Percentiles rank a stretch among this genome's conserved stretches.
These are phyloP conservation scores for Apostichopus leukothele DNA, from an alignment of 53 echinoderm and acorn worm genomes.

Conservation along the genomic window DNA sequence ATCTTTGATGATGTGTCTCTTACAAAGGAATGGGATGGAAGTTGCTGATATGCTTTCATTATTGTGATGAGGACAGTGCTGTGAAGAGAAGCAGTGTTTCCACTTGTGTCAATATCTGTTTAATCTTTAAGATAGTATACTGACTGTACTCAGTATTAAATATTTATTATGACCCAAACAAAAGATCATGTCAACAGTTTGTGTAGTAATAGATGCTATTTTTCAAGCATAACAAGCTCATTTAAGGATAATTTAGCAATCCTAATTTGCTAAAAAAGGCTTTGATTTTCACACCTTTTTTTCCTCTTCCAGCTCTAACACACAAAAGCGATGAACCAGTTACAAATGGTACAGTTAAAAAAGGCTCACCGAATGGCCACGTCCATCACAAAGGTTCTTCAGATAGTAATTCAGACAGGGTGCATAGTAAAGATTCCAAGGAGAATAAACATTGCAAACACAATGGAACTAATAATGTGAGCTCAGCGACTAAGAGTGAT, in stretches of 20 bases:
- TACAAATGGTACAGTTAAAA: conserved; percentile 66
- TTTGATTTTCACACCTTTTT: background rate
- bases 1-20: too few species aligned
- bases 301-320: conserved; percentile 56
- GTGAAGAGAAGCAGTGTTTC: too few species aligned
- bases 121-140: too few species aligned
- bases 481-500: conserved; percentile 47
- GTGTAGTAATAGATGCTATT: too few species aligned
- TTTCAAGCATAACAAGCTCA: too few species aligned
- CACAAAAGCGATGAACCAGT: conserved; percentile 78
- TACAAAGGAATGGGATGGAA: too few species aligned
- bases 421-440: conserved; percentile 53
- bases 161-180: too few species aligned
- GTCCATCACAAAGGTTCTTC: conserved; percentile 43
- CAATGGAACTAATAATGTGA: conserved; percentile 76
- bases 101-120: too few species aligned
- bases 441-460: conserved; percentile 67
- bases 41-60: too few species aligned
- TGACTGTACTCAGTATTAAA: too few species aligned
- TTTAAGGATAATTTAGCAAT: background rate
- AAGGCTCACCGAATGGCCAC: conserved; percentile 48
- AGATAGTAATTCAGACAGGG: conserved; percentile 39
- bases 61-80: too few species aligned
- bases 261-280: background rate
- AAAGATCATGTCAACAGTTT: too few species aligned